Base-by-base conservation (phyloP, 2,888 invertebrate species). In the Lepidocyrtoides sp. region DNA sequence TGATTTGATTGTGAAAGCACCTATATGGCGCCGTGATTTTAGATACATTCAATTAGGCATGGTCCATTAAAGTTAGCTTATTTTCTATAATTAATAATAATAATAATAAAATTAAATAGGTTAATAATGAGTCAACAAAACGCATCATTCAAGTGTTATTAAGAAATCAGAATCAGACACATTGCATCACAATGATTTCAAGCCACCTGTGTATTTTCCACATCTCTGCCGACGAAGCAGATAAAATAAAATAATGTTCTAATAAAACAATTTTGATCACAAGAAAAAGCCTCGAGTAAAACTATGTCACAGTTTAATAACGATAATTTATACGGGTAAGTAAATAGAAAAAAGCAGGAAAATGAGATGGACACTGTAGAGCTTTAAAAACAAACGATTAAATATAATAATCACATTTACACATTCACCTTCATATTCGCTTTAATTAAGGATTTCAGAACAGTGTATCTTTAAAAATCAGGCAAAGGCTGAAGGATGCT, bases 1-100 rank as follows among this genome's bases (percentile, higher is more conserved):
- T 91, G 91, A 86, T 91, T 91, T 87, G 87, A 87, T 87, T 87
- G 91, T 91, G 85, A 81, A 20, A 91, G 91, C 91, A 91, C 91
- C 91, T 17, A 79, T 44, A 14, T 51, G 91, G 85, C 54, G 91
- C 91, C 36, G 72, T 86, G 54, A 85, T 54, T 79, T 87, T 36
- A 57, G 79, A 51, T 81, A 85, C 83, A 82, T 14, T 66, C 20
- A 20, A 66, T 87, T 69, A 89, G 72, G 66, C 72, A 91, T 91
- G 91, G 91, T 91, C 91, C 91, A 41, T 81, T 79, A 44, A 0
- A 44, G 85, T 81, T 91, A 91, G 91, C 86, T 51, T 86, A 86
- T 32, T 20, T 29, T 20, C 20, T 57, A 51, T 48, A 3, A 54
- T 29, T 23, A 81, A 75, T 84, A 69, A 69, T 36, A 54, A 81